These are phyloP conservation scores for Thecophora atra DNA, from an alignment of 2,888 invertebrate species.

Conservation along the genomic window DNA sequence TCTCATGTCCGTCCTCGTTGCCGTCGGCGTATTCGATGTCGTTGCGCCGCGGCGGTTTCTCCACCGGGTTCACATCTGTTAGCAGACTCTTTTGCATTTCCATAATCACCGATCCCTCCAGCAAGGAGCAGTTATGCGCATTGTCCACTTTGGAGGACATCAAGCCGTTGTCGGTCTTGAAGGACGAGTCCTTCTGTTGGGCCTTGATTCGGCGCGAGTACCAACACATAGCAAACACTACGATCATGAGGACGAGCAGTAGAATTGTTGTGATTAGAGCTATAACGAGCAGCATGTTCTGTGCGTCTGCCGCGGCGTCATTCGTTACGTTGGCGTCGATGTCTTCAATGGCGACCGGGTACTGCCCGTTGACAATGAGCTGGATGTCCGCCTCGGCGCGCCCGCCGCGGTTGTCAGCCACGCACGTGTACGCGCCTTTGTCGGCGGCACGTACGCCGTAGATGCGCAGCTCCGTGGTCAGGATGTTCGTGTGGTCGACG, in stretches of 20 bases:
- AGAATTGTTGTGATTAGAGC: constrained; percentile 70
- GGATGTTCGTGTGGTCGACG: constrained; percentile 45
- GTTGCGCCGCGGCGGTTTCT: constrained; percentile 82
- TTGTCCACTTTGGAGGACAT: constrained; percentile 67
- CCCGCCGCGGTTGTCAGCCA: constrained; percentile 85
- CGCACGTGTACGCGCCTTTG: constrained; percentile 79
- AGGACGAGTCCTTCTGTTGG: constrained; percentile 68
- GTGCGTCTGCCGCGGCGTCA: constrained; percentile 64
- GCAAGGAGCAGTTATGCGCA: constrained; percentile 74
- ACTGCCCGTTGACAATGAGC: constrained; percentile 68
- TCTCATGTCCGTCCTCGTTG: constrained; percentile 83
- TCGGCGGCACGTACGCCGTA: constrained; percentile 72
- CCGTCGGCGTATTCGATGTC: constrained; percentile 79
- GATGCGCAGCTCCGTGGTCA: constrained; percentile 72
- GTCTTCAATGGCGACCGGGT: constrained; percentile 55
- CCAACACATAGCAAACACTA: constrained; percentile 68
- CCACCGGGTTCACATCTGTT: constrained; percentile 84
- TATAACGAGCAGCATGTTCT: constrained; percentile 64
- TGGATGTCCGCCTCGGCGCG: constrained; percentile 79
- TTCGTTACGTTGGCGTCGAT: constrained; percentile 58
- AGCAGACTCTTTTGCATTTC: constrained; percentile 88
- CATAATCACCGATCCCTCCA: constrained; percentile 79
- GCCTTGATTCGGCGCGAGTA: constrained; percentile 68
- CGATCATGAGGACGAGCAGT: constrained; percentile 69
- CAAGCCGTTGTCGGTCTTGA: constrained; percentile 64